Percentiles rank a stretch among this genome's conserved stretches.
These are phyloP conservation scores for Brachypterus glaber DNA, from an alignment of 2,888 invertebrate genomes.

Conservation along the genomic window DNA sequence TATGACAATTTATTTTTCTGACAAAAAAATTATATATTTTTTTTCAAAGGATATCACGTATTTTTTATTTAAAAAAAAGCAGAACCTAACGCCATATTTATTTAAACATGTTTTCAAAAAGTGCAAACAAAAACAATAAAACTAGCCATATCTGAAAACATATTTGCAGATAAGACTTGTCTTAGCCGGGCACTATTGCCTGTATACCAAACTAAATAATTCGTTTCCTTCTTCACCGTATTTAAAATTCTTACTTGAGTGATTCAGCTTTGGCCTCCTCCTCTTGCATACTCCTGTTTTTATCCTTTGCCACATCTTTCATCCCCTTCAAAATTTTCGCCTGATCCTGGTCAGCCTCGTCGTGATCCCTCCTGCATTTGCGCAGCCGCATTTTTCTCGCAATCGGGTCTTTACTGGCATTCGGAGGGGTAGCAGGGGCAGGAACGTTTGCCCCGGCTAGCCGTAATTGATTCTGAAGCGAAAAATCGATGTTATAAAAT, in stretches of 20 bases:
- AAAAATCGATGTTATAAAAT: constrained; percentile 99
- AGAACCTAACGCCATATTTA: no score
- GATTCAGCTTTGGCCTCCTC: constrained; percentile 59
- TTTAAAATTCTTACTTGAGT: constrained; percentile 51
- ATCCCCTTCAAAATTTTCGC: constrained; percentile 84
- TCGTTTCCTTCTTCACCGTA: no score
- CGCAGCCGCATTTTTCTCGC: constrained; percentile 87
- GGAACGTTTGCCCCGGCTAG: constrained; percentile 84
- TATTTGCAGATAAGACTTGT: not conserved
- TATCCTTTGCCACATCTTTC: constrained; percentile 77
- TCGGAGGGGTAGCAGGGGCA: constrained; percentile 57
- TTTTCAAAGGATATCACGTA: no score
- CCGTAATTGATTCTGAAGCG: constrained; percentile 86
- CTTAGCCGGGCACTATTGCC: not conserved
- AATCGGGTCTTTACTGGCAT: constrained; percentile 78
- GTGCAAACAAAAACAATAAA: no score
- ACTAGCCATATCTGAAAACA: no score
- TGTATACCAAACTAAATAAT: no score
- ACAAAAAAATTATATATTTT: constrained; percentile 1
- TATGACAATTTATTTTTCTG: not conserved
- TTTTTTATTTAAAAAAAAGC: no score
- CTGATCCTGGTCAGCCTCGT: constrained; percentile 75
- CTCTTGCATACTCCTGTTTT: constrained; percentile 60
- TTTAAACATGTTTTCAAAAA: no score
- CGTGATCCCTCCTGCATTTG: constrained; percentile 67